Base-by-base conservation (phyloP, 2,888 invertebrate species). In the Epinotia brunnichana region DNA sequence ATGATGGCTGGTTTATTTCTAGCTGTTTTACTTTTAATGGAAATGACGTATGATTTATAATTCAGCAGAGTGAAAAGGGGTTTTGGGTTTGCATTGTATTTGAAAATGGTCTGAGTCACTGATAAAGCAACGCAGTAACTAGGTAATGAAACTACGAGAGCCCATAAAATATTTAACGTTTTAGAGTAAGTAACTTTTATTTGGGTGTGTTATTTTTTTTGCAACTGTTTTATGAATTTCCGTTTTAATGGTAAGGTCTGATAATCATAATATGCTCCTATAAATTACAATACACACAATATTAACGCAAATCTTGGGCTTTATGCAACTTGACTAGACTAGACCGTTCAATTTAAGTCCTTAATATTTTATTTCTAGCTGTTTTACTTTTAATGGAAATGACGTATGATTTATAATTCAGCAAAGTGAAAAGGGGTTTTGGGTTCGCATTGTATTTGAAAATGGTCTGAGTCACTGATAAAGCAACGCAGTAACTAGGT, bases 11-110 rank as follows among this genome's bases (percentile, higher is more conserved):
- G 39, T 53, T 62, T 64, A 24, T 66, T 66, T 66, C 54, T 21
- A 41, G 21, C 56, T 66, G 56, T 66, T 56, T 64, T 66, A 66
- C 54, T 66, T 56, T 66, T 66, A 66, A 66, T 66, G 54, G 54
- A 56, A 56, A 21, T 54, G 56, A 64, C 54, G 64, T 56, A 13
- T 66, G 66, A 21, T 66, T 56, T 56, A 56, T 56, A 54, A 64
- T 54, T 56, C 24, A 19, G 15, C 35, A 39, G 54, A 7, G 53
- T 54, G 24, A 5, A 24, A 17, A 63, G 53, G 54, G 51, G 24
- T 13, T 48, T 48, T 48, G n/a, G 48, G 48, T 48, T n/a, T 7
- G 7, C n/a, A n/a, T 48, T 48, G 15, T 48, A 48, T 48, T 15
- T 48, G 4, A 0, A n/a, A 15, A n/a, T n/a, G n/a, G 48, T 44